A percentile compares a stretch with the other conserved stretches of the same genome.
Conservation (phyloP, 1,140 invertebrate species). For the Meloidogyne floridensis region DNA sequence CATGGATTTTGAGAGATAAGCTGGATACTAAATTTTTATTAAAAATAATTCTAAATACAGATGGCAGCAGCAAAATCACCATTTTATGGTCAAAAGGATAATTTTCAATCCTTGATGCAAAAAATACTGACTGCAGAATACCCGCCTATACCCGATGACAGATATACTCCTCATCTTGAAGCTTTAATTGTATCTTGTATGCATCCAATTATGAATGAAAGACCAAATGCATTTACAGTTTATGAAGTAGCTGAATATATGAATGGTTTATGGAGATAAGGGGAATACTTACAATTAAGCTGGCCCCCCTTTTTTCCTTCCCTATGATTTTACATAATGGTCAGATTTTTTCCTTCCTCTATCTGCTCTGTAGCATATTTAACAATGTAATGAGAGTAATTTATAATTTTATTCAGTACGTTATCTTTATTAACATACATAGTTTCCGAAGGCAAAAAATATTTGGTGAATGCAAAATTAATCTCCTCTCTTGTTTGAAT, state of each 20-base stretch:
- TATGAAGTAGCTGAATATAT: not conserved
- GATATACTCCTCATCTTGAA: slow-evolving; percentile 21
- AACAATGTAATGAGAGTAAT: no score
- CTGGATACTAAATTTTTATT: not conserved
- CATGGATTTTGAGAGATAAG: no score
- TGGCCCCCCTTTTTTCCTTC: no score
- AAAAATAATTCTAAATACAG: slow-evolving; percentile 15
- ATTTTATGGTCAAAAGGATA: slow-evolving; percentile 34
- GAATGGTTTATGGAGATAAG: not conserved
- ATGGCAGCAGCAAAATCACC: slow-evolving; percentile 38
- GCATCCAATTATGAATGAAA: not conserved
- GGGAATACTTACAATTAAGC: no score
- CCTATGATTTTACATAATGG: no score
- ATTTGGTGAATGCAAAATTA: not conserved
- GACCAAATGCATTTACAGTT: slow-evolving; percentile 7
- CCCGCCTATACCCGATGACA: slow-evolving; percentile 34
- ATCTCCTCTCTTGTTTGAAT: no score
- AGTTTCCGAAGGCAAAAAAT: no score
- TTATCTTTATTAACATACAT: no score
- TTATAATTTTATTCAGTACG: no score
- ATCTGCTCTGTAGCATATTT: no score
- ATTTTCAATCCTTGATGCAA: slow-evolving; percentile 28
- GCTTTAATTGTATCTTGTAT: slow-evolving; percentile 21
- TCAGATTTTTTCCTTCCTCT: no score
- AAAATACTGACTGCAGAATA: slow-evolving; percentile 33